Evolutionary conservation across 1,140 invertebrate genomes (phyloP), one percentile per base, ranked within the genome.

Genomic region (Gonatopus flavifemur): DNA sequence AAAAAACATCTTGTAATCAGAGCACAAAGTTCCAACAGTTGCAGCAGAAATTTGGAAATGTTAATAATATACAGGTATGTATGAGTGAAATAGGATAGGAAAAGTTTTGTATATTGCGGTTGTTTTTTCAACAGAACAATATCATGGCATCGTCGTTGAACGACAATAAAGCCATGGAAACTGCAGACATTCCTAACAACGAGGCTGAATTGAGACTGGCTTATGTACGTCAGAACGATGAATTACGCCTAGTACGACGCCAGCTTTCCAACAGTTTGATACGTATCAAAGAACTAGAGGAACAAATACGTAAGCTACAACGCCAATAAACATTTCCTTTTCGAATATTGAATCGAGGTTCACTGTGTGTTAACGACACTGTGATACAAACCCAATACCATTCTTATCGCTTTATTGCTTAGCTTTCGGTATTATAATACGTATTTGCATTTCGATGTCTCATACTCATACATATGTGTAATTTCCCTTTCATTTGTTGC

Each of bases 21-120:
- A 88, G 81, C 54, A 89, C 87, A 0, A 89, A 88, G 70, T 88
- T 89, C 66, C 87, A 88, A 52, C 85, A 86, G 55, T 78, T 88
- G 51, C 88, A 87, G 59, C 82, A 84, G 31, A 86, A 87, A 74
- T 89, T 88, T 64, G 84, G 83, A 21, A 86, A 82, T 46, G 79
- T 72, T n/a, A 63, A n/a, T n/a, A n/a, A 65, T 18, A 60, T 72
- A 33, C 74, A 78, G 69, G 78, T 79, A 64, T 49, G 49, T 19
- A 20, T n/a, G n/a, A n/a, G n/a, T n/a, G n/a, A n/a, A 9, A 38
- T n/a, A n/a, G n/a, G n/a, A n/a, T n/a, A n/a, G n/a, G n/a, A n/a
- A n/a, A n/a, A n/a, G n/a, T n/a, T n/a, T 7, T 7, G 19, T 20
- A n/a, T 38, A 20, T 20, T 38, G 10, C 10, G 15, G 4, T 18